Base-by-base conservation (phyloP, 2,797 vertebrate species). In the Channallabes apus region DNA sequence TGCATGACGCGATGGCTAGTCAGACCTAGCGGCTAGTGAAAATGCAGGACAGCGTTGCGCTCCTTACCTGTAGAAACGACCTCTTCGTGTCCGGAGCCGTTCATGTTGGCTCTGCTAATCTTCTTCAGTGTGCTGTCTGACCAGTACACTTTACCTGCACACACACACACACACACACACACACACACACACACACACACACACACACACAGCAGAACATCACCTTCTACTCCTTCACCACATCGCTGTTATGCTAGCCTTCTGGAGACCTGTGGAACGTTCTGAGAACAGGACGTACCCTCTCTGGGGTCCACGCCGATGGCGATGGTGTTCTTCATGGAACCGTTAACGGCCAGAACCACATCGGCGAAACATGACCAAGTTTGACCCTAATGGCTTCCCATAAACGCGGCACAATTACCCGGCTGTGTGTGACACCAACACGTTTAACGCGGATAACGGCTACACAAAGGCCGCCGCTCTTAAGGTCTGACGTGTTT, bases 281-380 rank as follows among this genome's bases (percentile, higher is more conserved):
- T 6, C 6, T 32, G 29, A 69, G 32, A 17, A 79, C 3, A 24
- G 35, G 35, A 71, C 51, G 32, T 51, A 99, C 98, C 98, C 95
- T 98, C 97, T 92, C 87, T 95, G 61, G 98, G 95, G 92, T 99
- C 98, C 46, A 98, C 98, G 20, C 97, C 96, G 76, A 99, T 96
- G 69, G 98, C 98, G 84, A 99, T 99, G n/a, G 97, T 98, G 90
- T 99, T 99, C 92, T 99, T 99, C 98, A 99, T 99, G 85, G 97
- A 97, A 76, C 94, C 92, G 9, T 98, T 99, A 83, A 99, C 95
- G 0, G 97, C 96, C 61, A 99, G 93, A 15, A 99, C 98, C 80
- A 99, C 98, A 24, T 99, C 98, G 0, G 98, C 98, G 77, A 96
- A 99, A 46, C 41, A 46, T 46, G 41, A 8, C 41, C 41, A 46